Conservation (phyloP, 2,888 invertebrate genomes). For the Epiblema foenella region DNA sequence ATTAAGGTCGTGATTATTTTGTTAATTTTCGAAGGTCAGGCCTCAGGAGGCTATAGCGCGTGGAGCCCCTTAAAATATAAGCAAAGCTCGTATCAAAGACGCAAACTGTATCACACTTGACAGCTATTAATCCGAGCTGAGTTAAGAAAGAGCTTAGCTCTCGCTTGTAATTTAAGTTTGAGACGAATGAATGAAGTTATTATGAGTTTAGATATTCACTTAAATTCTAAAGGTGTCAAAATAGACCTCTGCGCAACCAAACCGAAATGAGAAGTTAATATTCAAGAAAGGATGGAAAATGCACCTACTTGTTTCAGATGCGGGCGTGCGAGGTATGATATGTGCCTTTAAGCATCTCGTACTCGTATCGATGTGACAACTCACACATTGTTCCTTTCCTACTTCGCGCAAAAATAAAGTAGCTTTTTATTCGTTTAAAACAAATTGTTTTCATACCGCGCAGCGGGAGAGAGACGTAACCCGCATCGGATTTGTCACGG, state of each 20-base stretch:
- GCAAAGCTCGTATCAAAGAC: no score
- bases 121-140: not conserved
- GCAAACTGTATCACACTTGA: not conserved
- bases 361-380: not conserved
- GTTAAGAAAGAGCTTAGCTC: no score
- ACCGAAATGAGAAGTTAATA: not conserved
- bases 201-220: not conserved
- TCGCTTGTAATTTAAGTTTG: not conserved
- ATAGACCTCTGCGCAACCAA: not conserved
- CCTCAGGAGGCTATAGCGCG: no score
- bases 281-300: not conserved
- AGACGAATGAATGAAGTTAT: not conserved
- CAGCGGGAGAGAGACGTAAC: slow-evolving; percentile 56
- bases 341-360: not conserved
- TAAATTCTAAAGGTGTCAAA: not conserved
- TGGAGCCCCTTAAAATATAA: no score
- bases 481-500: slow-evolving; percentile 78
- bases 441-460: slow-evolving; percentile 42
- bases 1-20: no score
- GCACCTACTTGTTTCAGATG: not conserved
- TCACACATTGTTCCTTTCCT: slow-evolving; percentile 3
- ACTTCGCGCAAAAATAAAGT: slow-evolving; percentile 9
- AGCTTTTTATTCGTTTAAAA: slow-evolving; percentile 29
- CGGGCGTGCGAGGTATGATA: not conserved
- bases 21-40: no score